phyloP scores from a whole-genome alignment of 2,888 invertebrate genomes.

The Nomada ferruginata region DNA sequence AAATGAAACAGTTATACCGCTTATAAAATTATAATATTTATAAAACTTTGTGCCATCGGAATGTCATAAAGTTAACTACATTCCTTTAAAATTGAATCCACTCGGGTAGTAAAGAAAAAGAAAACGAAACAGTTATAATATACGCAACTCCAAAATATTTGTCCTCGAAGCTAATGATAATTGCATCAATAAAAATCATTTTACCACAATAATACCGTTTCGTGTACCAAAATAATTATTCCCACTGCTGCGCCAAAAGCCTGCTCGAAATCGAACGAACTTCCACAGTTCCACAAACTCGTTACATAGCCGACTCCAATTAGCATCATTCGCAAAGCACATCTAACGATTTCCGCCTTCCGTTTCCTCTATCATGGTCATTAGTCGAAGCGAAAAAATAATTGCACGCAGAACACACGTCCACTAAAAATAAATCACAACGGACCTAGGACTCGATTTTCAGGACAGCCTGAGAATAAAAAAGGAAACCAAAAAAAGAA shows the following conservation, averaged over 20 bases:
- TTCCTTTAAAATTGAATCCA: too few relatives aligned
- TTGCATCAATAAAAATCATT: background rate
- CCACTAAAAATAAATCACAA: slow-evolving; percentile 18
- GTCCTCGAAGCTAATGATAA: too few relatives aligned
- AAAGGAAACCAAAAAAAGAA: too few relatives aligned
- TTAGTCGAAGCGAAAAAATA: background rate
- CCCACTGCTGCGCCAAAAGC: background rate
- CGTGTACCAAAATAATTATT: too few relatives aligned
- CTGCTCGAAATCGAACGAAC: background rate
- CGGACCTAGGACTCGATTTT: slow-evolving; percentile 12
- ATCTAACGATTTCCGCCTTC: background rate
- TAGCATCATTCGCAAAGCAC: background rate
- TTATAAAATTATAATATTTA: too few relatives aligned
- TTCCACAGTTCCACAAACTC: background rate
- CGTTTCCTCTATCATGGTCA: slow-evolving; percentile 5
- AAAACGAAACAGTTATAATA: too few relatives aligned
- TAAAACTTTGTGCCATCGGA: too few relatives aligned
- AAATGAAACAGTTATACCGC: too few relatives aligned
- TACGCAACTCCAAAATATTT: too few relatives aligned
- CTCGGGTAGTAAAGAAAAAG: too few relatives aligned
- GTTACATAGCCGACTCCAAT: background rate
- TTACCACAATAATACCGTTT: too few relatives aligned
- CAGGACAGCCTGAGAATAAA: background rate
- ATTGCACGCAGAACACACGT: slow-evolving; percentile 7
- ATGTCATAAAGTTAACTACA: too few relatives aligned